phyloP scores from a whole-genome alignment of 2,888 invertebrate species.

The Coecobrya sp. region DNA sequence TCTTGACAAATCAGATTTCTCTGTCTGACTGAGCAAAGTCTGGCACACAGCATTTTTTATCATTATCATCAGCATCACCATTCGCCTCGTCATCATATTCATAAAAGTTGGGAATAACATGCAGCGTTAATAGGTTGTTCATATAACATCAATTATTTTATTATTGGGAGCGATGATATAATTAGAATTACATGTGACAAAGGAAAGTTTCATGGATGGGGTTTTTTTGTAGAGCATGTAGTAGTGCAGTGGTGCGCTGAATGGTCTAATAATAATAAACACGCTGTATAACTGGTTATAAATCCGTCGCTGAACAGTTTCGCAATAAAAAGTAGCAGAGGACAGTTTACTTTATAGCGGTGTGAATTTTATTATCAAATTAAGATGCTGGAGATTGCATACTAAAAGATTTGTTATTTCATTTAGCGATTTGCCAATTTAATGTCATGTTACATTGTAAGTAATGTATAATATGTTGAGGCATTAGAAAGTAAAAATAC shows the following conservation, averaged over 20 bases:
- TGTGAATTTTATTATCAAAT: too few relatives aligned
- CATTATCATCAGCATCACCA: neutral
- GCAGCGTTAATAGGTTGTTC: conserved; percentile 1
- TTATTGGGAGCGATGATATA: conserved; percentile 29
- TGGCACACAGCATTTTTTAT: conserved; percentile 48
- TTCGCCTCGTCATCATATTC: conserved; percentile 55
- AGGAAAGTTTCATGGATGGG: conserved; percentile 22
- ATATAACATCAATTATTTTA: conserved; percentile 15
- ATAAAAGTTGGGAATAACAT: conserved; percentile 34
- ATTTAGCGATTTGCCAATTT: too few relatives aligned
- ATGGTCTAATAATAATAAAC: neutral
- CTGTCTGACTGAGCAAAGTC: conserved; percentile 61
- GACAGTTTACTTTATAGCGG: too few relatives aligned
- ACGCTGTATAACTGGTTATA: neutral
- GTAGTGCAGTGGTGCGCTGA: neutral
- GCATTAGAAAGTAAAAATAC: too few relatives aligned
- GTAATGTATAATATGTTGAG: too few relatives aligned
- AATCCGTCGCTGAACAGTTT: neutral
- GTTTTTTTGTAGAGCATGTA: neutral
- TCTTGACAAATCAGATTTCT: conserved; percentile 62
- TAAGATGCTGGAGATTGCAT: too few relatives aligned
- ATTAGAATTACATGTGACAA: conserved; percentile 42
- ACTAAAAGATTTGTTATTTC: too few relatives aligned
- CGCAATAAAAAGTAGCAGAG: too few relatives aligned
- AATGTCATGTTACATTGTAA: too few relatives aligned